These are phyloP conservation scores for Cacoxenus indagator DNA, from an alignment of 2,888 invertebrate genomes.

Conservation along the genomic window DNA sequence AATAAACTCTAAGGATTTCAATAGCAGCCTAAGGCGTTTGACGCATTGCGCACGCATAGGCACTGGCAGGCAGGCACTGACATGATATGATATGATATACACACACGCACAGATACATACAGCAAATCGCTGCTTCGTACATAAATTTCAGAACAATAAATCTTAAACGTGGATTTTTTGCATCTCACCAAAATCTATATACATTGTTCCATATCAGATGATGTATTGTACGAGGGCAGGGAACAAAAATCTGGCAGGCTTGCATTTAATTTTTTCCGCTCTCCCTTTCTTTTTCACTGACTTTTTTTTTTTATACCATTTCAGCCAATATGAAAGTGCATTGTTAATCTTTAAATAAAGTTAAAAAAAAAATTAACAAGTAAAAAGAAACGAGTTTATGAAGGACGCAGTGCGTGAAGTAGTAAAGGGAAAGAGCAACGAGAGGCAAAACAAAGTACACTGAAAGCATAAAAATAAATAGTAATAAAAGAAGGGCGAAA, in stretches of 20 bases:
- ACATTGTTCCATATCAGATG: constrained; percentile 20
- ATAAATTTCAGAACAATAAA: constrained; percentile 55
- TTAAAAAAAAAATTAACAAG: constrained; percentile 4
- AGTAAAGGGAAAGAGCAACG: constrained; percentile 27
- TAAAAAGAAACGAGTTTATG: not conserved
- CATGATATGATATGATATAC: not conserved
- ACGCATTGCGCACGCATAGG: not conserved
- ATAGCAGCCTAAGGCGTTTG: constrained; percentile 30
- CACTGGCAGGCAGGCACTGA: constrained; percentile 1
- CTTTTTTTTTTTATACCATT: constrained; percentile 20
- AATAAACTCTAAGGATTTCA: constrained; percentile 27
- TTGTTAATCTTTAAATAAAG: constrained; percentile 29
- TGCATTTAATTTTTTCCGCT: too few species aligned
- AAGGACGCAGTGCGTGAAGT: constrained; percentile 22
- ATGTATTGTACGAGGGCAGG: too few species aligned
- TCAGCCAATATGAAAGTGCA: constrained; percentile 30
- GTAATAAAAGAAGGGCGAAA: constrained; percentile 2
- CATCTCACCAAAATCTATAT: constrained; percentile 45
- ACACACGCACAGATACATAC: not conserved
- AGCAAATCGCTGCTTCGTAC: constrained; percentile 18
- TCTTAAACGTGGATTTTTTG: constrained; percentile 55
- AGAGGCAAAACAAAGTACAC: not conserved
- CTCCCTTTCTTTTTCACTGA: constrained; percentile 15
- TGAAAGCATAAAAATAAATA: constrained; percentile 8
- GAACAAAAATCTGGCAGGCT: too few species aligned